These are phyloP conservation scores for Plebejus anna DNA, from an alignment of 2,888 invertebrate species.

Conservation along the genomic window DNA sequence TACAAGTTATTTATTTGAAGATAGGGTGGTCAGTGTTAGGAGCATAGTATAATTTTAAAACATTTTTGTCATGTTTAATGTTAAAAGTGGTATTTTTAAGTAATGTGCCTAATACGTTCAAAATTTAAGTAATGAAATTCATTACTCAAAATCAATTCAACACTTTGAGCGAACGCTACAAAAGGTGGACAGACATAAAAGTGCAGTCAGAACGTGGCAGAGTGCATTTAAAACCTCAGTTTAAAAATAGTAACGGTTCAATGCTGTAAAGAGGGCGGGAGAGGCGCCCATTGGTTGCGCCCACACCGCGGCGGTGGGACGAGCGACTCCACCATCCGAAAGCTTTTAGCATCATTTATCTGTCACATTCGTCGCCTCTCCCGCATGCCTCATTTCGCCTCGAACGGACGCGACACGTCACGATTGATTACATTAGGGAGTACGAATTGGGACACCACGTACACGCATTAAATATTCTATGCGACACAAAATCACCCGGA, in stretches of 20 bases:
- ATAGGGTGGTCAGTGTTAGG: not conserved
- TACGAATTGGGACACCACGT: slow-evolving; percentile 35
- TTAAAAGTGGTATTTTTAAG: too few species aligned
- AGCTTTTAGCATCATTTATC: slow-evolving; percentile 71
- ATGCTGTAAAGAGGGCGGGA: slow-evolving; percentile 37
- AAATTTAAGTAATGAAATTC: not conserved
- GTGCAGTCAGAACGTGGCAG: not conserved
- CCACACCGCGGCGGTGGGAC: slow-evolving; percentile 67
- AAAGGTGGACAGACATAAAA: not conserved
- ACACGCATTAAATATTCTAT: slow-evolving; percentile 9
- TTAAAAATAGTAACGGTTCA: slow-evolving; percentile 35
- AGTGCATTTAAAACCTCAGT: slow-evolving; percentile 27
- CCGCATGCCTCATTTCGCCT: slow-evolving; percentile 48
- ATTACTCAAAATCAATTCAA: not conserved
- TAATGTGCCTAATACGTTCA: not conserved
- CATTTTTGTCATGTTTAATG: too few species aligned
- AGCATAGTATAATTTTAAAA: too few species aligned
- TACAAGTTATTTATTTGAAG: slow-evolving; percentile 33
- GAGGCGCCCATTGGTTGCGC: slow-evolving; percentile 73
- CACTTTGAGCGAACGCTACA: not conserved
- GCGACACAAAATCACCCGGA: slow-evolving; percentile 6
- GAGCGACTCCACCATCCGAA: slow-evolving; percentile 63
- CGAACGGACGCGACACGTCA: slow-evolving; percentile 49
- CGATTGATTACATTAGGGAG: slow-evolving; percentile 58
- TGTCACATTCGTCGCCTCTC: slow-evolving; percentile 46